Percentiles rank a stretch among this genome's conserved stretches.
Conservation (phyloP, 1,140 invertebrate species). For the Pararge aegeria region DNA sequence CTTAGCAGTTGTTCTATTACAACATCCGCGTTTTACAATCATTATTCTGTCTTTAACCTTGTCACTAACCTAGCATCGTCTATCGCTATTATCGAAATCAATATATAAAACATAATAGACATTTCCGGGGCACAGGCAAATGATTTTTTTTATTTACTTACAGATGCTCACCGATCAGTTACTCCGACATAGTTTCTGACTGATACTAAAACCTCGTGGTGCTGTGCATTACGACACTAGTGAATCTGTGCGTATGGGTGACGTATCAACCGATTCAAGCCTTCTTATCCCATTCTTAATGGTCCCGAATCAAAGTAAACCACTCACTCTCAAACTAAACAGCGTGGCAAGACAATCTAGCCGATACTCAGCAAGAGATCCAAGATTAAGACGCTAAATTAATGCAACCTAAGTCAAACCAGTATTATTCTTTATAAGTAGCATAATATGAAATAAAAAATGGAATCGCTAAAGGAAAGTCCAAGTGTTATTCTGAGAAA, state of each 20-base stretch:
- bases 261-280: conserved; percentile 28
- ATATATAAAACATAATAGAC: too few species aligned
- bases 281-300: conserved; percentile 58
- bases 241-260: conserved; percentile 48
- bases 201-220: not conserved
- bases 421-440: conserved; percentile 54
- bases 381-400: conserved; percentile 72
- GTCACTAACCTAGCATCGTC: too few species aligned
- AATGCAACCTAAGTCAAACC: conserved; percentile 28
- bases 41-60: too few species aligned
- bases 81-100: too few species aligned
- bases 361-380: conserved; percentile 74
- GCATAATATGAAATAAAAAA: conserved; percentile 34
- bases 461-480: conserved; percentile 51
- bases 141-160: not conserved
- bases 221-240: not conserved
- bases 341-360: conserved; percentile 66
- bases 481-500: conserved; percentile 43
- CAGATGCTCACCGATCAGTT: not conserved
- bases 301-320: conserved; percentile 69
- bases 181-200: not conserved
- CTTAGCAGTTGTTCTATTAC: too few species aligned
- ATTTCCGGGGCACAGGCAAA: too few species aligned
- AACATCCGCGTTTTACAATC: too few species aligned
- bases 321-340: conserved; percentile 66